phyloP scores from a whole-genome alignment of 2,113 vertebrate genomes.

The Cochlearius cochlearius region DNA sequence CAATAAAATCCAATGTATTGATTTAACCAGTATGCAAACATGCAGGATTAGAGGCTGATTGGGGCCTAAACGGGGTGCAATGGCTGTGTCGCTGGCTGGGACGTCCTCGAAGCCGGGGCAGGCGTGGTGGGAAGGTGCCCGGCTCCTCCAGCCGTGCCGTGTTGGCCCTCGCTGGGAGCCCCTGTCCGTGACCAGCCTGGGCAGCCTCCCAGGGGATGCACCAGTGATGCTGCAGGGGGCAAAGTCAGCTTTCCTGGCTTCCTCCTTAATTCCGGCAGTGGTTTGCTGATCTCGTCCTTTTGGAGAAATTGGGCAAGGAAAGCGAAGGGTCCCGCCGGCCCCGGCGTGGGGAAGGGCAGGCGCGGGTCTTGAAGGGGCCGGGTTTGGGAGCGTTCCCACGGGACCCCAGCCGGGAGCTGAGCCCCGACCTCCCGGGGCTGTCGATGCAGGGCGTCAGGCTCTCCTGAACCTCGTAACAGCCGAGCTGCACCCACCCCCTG shows the following conservation, averaged over 20 bases:
- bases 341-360: background rate
- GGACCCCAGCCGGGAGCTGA: background rate
- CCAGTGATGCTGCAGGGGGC: background rate
- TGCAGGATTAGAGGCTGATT: background rate
- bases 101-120: background rate
- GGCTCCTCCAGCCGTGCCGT: accelerated
- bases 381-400: no score
- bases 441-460: accelerated
- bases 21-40: background rate
- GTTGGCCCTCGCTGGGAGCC: background rate
- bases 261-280: background rate
- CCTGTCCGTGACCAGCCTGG: accelerated
- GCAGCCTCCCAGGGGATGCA: background rate
- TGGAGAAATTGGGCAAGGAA: background rate
- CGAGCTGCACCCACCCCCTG: accelerated
- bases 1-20: background rate
- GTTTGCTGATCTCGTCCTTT: background rate
- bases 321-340: background rate
- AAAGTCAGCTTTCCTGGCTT: background rate
- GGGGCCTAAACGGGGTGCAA: background rate
- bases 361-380: accelerated
- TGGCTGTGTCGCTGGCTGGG: accelerated
- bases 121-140: accelerated
- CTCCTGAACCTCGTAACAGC: background rate
- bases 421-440: accelerated